phyloP scores from a whole-genome alignment of 1,140 invertebrate species.

The Trichonephila clavata region DNA sequence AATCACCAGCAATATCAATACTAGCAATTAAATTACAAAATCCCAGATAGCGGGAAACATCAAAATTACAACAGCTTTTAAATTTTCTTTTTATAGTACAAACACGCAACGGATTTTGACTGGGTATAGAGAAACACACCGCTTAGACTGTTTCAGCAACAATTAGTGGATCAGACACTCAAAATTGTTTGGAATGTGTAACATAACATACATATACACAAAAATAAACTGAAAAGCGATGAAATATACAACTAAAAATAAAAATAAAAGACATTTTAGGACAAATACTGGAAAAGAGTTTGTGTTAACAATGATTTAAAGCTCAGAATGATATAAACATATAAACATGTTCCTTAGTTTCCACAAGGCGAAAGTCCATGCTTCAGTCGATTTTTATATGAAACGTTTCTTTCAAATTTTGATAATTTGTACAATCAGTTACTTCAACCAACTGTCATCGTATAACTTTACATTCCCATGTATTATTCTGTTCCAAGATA shows the following conservation, averaged over 20 bases:
- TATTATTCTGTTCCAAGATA: neutral
- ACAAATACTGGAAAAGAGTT: neutral
- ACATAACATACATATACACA: neutral
- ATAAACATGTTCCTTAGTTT: neutral
- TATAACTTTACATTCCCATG: no score
- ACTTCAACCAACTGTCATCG: no score
- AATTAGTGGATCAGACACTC: neutral
- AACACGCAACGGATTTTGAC: neutral
- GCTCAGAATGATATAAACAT: conserved; percentile 29
- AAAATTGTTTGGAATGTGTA: neutral
- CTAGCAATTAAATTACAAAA: neutral
- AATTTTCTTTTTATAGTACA: neutral
- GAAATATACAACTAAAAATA: neutral
- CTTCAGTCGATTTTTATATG: neutral
- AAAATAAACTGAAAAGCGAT: neutral
- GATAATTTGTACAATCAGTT: no score
- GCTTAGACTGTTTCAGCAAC: neutral
- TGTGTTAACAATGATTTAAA: neutral
- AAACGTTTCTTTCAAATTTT: no score
- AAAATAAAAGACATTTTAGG: neutral
- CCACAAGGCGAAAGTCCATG: neutral
- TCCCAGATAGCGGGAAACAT: neutral
- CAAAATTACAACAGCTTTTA: neutral
- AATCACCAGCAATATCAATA: neutral
- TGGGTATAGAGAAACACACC: neutral